Base-by-base conservation (phyloP, 2,113 vertebrate genomes). In the Dendropsophus ebraccatus region DNA sequence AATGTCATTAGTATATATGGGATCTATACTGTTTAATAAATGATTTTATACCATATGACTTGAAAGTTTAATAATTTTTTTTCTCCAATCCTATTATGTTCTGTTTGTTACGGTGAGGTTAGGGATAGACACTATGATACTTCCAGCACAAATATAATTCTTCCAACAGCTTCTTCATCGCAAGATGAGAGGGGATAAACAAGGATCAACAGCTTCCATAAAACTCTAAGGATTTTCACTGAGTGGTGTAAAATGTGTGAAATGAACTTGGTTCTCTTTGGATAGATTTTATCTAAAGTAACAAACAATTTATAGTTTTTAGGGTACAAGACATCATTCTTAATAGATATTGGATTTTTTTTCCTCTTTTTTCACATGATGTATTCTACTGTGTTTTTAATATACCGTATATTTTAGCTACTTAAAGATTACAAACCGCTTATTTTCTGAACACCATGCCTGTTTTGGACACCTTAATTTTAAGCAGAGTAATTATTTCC, bases 271-370 rank as follows among this genome's bases (percentile, higher is more conserved):
- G 54, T 81, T 81, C 35, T 81, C 56, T 45, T 65, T 81, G 56
- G 78, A 81, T 58, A 81, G 78, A 65, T 81, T 81, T 81, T 81
- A 81, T 81, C 78, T 62, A 65, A 47, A 65, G 78, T 65, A 35
- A 81, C 78, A 65, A 62, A 81, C 56, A 62, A 45, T 81, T 65
- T 81, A 81, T 81, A 28, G 78, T 65, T 45, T 81, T n/a, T 81
- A 65, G 65, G 78, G 78, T 65, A 21, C 56, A 65, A 81, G 35
- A 65, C 56, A 65, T 81, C 14, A 81, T 47, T 65, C 14, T 25
- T 81, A 81, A 81, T 81, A 65, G n/a, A 52, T 12, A 10, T 62
- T 25, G 56, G 60, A 49, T 23, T 65, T 56, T 47, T n/a, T 81
- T n/a, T n/a, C n/a, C n/a, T n/a, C 41, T 56, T 16, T 60, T 77